Conservation (phyloP, 2,797 vertebrate genomes). For the Cygnus olor region DNA sequence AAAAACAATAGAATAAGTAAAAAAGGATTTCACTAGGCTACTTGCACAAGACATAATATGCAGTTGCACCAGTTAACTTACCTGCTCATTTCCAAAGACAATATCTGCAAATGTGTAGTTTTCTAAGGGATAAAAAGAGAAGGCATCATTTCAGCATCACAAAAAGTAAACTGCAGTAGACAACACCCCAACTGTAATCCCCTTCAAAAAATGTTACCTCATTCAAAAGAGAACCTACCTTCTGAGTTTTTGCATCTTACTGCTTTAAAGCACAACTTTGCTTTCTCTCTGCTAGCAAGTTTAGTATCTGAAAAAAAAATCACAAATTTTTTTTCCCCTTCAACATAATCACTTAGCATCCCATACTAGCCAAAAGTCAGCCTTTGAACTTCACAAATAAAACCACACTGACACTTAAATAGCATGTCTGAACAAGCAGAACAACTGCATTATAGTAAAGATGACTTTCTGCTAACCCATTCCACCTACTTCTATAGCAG, state of each 20-base stretch:
- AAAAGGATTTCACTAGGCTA: not conserved
- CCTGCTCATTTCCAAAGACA: constrained; percentile 93
- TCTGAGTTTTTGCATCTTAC: constrained; percentile 84
- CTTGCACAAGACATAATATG: not conserved
- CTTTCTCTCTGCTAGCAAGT: constrained; percentile 89
- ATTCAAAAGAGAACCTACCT: constrained; percentile 78
- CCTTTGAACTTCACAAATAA: not conserved
- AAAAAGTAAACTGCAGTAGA: not conserved
- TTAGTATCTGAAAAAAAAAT: constrained; percentile 86
- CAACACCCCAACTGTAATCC: not conserved
- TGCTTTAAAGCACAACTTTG: constrained; percentile 94
- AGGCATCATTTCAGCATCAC: constrained; percentile 25
- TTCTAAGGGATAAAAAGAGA: constrained; percentile 61
- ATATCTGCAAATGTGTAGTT: constrained; percentile 93
- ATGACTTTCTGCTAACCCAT: not conserved
- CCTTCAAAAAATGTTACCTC: not conserved
- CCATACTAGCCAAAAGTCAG: not conserved
- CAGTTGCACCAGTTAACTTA: constrained; percentile 57
- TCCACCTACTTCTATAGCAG: not conserved
- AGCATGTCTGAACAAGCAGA: not conserved
- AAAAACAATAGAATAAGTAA: not conserved
- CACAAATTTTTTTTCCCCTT: not conserved
- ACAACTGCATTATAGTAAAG: not conserved
- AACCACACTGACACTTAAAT: not conserved
- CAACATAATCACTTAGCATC: not conserved